Conservation (phyloP, 2,113 vertebrate species). For the Zeus faber region DNA sequence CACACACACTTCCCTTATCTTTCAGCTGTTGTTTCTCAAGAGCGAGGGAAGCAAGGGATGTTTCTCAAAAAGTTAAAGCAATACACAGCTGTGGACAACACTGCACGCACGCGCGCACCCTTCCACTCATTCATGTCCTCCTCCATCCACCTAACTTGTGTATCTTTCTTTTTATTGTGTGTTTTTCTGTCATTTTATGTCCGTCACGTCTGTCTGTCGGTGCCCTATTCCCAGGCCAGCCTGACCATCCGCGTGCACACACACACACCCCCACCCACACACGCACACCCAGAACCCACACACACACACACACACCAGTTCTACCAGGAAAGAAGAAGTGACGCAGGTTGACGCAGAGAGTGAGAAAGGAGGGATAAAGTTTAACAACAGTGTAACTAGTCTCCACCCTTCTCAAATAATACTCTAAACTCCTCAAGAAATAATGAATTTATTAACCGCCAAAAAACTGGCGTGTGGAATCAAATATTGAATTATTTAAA, state of each 20-base stretch:
- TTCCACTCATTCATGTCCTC: neutral
- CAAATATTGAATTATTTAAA: no score
- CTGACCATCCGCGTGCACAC: no score
- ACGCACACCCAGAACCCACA: slow-evolving; percentile 16
- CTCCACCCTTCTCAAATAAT: no score
- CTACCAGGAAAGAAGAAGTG: no score
- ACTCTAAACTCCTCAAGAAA: no score
- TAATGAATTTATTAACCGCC: no score
- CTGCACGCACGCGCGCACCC: slow-evolving; percentile 31
- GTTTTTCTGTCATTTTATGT: neutral
- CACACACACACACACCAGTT: slow-evolving; percentile 14
- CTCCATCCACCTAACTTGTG: neutral
- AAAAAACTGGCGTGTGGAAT: no score
- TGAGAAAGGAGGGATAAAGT: no score
- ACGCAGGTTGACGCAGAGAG: no score
- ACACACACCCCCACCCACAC: no score
- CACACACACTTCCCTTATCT: slow-evolving; percentile 39
- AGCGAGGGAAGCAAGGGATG: slow-evolving; percentile 21
- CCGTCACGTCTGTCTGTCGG: slow-evolving; percentile 7
- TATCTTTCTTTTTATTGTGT: neutral
- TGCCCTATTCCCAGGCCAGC: slow-evolving; percentile 61
- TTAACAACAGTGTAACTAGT: no score
- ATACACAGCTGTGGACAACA: slow-evolving; percentile 49
- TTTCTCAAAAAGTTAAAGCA: slow-evolving; percentile 44
- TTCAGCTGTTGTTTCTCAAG: slow-evolving; percentile 46